Evolutionary conservation across 2,113 vertebrate species (phyloP), one percentile per base, ranked within the genome.

Genomic region (Rhinoderma darwinii): DNA sequence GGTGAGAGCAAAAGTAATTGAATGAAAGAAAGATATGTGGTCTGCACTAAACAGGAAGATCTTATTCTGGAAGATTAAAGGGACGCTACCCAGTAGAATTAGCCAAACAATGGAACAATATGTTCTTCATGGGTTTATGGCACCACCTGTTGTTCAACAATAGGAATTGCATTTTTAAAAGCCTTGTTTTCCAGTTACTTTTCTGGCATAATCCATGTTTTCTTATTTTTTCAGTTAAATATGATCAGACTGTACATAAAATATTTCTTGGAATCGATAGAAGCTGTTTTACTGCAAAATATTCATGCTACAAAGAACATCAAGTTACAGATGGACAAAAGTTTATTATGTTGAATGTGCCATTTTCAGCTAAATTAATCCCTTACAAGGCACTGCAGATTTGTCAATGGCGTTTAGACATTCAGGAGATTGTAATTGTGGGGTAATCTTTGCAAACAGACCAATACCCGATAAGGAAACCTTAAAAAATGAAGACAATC

Each of bases 131-230:
- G 54, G 79, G 22, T 25, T 35, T 0, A 12, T 74, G 51, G 51
- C 61, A 30, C 86, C 86, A 68, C 41, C 86, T 82, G 70, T 39
- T 87, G 86, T 50, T 41, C 20, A 41, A n/a, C 17, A 47, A 20
- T 3, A 32, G 35, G 6, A 72, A 87, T 15, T 1, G 37, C 59
- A 43, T 14, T 83, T 10, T 20, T 17, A 43, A 12, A 63, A 18
- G 12, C 41, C 0, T 37, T 51, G 9, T 59, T 6, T 37, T 17
- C 27, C 17, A 27, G 7, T 10, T 72, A 37, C 3, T 32, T 72
- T 4, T 41, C 35, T 22, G 35, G 35, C 37, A 72, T 72, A 22
- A 12, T 20, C 15, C 30, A 35, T 4, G 63, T 35, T 72, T 72
- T 20, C 11, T 41, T 41, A 39, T 72, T 41, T 39, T 72, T 7